Base-by-base conservation (phyloP, 2,797 vertebrate genomes). In the Echiichthys vipera region DNA sequence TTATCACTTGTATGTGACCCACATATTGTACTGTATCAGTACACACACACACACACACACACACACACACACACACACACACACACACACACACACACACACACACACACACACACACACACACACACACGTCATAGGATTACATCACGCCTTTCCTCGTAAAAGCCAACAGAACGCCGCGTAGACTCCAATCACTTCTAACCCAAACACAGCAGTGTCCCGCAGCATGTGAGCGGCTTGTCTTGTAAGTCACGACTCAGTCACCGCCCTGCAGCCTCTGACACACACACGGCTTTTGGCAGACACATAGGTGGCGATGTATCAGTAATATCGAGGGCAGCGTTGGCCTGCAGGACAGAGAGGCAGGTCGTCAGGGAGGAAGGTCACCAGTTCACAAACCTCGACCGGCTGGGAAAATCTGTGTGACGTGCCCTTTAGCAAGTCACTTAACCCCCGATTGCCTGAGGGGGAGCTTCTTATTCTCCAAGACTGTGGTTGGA, bases 341-440 rank as follows among this genome's bases (percentile, higher is more conserved):
- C 53, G 14, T 69, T 67, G 20, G 78, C 82, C 80, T 27, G 1
- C 4, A 71, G 88, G 80, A 57, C 46, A 24, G 78, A 9, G 0
- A 58, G 65, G 72, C 84, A 83, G 80, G 83, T 81, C 73, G 80
- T 84, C 78, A 75, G 70, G n/a, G 50, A 64, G 71, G 72, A 78
- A 79, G 89, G 89, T 90, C 85, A 89, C 45, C 69, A 43, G 89
- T 84, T 86, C 78, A 79, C 54, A 32, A 76, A 75, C 71, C 67
- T 69, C 30, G n/a, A 64, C 80, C 30, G 49, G 53, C 69, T 70
- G 82, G 77, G 80, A 68, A 69, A 86, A 80, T 85, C 71, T 74
- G 65, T 22, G 51, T 80, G 84, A 83, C 80, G 37, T 85, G 81
- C 77, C 81, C 83, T 64, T 71, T 71, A 78, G 80, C 71, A 67